Evolutionary conservation across 2,888 invertebrate species (phyloP), one percentile per base, ranked within the genome.

Genomic region (Agriopis leucophaearia): DNA sequence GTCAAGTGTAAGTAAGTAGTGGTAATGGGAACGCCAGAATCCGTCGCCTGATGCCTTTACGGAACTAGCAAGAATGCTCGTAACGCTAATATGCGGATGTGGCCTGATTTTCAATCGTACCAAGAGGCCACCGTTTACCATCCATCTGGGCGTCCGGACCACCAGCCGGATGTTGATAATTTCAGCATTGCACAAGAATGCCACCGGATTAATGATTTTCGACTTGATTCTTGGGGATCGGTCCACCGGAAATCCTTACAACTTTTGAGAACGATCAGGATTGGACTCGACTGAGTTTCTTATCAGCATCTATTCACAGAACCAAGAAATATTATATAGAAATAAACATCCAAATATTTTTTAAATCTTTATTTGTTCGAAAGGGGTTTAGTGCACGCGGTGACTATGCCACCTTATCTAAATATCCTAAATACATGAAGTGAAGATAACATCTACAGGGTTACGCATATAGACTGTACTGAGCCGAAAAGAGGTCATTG

Each of bases 71-170:
- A 84, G 81, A 82, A 84, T 83, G 83, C 81, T 81, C 83, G 80
- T 84, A 82, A 85, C 83, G 81, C 82, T 88, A 87, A 89, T 86
- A 85, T 79, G 81, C 87, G 90, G 88, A 90, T 88, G 87, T 82
- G 88, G 85, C 86, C 90, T 87, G 88, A 88, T 90, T 89, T 88
- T 87, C 85, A 88, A 87, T 88, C 84, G 85, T 76, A 78, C 81
- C 80, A 76, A 64, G 78, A 78, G 77, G 57, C 65, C 60, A 55
- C 78, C 82, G 81, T 81, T 79, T 82, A 82, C 83, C 84, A 85
- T 84, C 85, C 82, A 86, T 81, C 81, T 77, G 74, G 77, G 74
- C 83, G 81, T 81, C 82, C 85, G 83, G 80, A 80, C 80, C 78
- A 77, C 81, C 83, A 81, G 81, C 80, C 87, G 87, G 86, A 87